Base-by-base conservation (phyloP, 2,797 vertebrate genomes). In the Gallinago solitaria region DNA sequence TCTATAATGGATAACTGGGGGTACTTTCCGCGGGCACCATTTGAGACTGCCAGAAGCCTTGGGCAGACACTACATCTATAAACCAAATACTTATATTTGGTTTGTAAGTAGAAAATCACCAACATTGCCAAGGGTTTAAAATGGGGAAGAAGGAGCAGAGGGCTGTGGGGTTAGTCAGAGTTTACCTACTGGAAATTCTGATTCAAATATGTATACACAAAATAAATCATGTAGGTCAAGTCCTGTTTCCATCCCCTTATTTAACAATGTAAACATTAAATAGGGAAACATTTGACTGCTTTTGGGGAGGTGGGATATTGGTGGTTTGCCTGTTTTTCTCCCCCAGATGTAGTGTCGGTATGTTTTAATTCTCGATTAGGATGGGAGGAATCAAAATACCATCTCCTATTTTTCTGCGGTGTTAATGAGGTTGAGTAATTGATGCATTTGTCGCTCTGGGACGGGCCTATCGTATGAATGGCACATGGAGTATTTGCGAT, bases 131-230 rank as follows among this genome's bases (percentile, higher is more conserved):
- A 24, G 41, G 50, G 11, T 39, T 87, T 81, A 21, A 41, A 75
- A 84, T 39, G 37, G 43, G 24, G 56, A 89, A 67, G 75, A 73
- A 87, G 68, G 11, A 91, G 53, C 71, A 51, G 39, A 54, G 33
- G 48, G 23, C 1, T 0, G 0, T 33, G n/a, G 30, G 82, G 30
- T 89, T 88, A 74, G 39, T 85, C 65, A 83, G 33, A 54, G 35
- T 82, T 94, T 77, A 89, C 50, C 70, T 84, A 27, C 83, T 94
- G 83, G 90, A 95, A 93, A 87, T 82, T 84, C 39, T 92, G 83
- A 87, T 92, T 83, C 47, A 73, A 75, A 78, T 47, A 32, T 33
- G 25, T 39, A 3, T 7, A 59, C 3, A 5, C 51, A 51, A 89
- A 89, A 53, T 73, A 92, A 84, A 76, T 76, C 51, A 37, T 27